These are phyloP conservation scores for Cabera pusaria DNA, from an alignment of 2,888 invertebrate genomes.

Conservation along the genomic window DNA sequence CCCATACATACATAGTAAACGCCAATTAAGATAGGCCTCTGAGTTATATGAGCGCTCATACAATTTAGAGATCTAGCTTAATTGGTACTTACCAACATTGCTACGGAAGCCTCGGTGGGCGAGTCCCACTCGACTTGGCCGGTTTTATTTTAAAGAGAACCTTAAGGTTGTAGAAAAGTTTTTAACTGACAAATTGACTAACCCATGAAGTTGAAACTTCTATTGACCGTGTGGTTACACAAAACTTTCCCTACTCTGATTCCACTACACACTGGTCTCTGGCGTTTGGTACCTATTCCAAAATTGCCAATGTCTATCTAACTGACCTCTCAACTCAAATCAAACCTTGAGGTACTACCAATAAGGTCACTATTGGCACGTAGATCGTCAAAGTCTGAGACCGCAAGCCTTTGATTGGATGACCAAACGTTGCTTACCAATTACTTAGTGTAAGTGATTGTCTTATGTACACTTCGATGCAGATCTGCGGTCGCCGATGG, in stretches of 20 bases:
- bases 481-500: constrained; percentile 10
- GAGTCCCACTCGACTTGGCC: no score
- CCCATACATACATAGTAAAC: no score
- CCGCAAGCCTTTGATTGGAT: constrained; percentile 69
- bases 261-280: constrained; percentile 57
- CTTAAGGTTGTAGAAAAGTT: no score
- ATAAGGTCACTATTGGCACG: constrained; percentile 37
- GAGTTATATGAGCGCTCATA: no score
- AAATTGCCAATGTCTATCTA: constrained; percentile 57
- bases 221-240: no score
- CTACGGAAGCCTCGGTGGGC: no score
- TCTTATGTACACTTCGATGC: constrained; percentile 46
- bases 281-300: constrained; percentile 60
- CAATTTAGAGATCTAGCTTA: no score
- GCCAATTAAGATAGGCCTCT: no score
- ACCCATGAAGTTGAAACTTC: no score
- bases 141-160: no score
- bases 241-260: constrained; percentile 1
- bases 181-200: no score
- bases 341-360: constrained; percentile 20
- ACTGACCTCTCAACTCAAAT: constrained; percentile 27
- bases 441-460: constrained; percentile 79
- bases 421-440: constrained; percentile 68
- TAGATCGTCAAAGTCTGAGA: constrained; percentile 39
- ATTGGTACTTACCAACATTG: no score